Evolutionary conservation across 2,888 invertebrate species (phyloP).

Genomic region (Xylophagus ater): DNA sequence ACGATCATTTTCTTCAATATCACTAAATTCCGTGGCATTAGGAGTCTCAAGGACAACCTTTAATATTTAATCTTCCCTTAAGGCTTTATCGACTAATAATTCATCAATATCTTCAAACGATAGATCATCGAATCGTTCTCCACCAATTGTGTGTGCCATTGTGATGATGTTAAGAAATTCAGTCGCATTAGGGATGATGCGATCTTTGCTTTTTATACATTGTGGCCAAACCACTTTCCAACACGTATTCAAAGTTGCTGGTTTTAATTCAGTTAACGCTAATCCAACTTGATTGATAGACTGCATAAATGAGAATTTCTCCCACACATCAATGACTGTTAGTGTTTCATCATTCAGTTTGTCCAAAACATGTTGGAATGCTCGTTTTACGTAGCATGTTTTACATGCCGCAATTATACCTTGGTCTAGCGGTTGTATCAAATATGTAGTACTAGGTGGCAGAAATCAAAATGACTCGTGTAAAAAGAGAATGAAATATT

Average conservation of each 20-base stretch:
- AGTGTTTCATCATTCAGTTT: constrained; percentile 10
- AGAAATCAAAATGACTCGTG: constrained; percentile 21
- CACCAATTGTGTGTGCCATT: constrained; percentile 7
- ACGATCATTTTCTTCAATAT: too few relatives aligned
- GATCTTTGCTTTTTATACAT: constrained; percentile 6
- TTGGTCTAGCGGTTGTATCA: constrained; percentile 25
- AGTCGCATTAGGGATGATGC: constrained; percentile 2
- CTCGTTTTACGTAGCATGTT: constrained; percentile 21
- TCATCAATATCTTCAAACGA: constrained; percentile 19
- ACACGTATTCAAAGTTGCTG: too few relatives aligned
- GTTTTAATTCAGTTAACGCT: constrained; percentile 14
- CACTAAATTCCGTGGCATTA: too few relatives aligned
- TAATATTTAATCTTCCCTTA: too few relatives aligned
- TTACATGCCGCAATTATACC: constrained; percentile 25
- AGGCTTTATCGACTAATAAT: constrained; percentile 19
- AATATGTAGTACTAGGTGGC: constrained; percentile 22
- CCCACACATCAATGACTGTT: constrained; percentile 14
- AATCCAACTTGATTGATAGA: constrained; percentile 11
- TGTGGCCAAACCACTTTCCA: too few relatives aligned
- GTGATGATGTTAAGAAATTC: constrained; percentile 2
- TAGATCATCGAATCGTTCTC: constrained; percentile 8
- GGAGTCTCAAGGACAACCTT: too few relatives aligned
- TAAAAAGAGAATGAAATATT: too few relatives aligned
- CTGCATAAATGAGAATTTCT: constrained; percentile 14
- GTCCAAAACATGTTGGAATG: constrained; percentile 17